These are phyloP conservation scores for Eurytemora carolleeae DNA, from an alignment of 1,140 invertebrate genomes.

Conservation along the genomic window DNA sequence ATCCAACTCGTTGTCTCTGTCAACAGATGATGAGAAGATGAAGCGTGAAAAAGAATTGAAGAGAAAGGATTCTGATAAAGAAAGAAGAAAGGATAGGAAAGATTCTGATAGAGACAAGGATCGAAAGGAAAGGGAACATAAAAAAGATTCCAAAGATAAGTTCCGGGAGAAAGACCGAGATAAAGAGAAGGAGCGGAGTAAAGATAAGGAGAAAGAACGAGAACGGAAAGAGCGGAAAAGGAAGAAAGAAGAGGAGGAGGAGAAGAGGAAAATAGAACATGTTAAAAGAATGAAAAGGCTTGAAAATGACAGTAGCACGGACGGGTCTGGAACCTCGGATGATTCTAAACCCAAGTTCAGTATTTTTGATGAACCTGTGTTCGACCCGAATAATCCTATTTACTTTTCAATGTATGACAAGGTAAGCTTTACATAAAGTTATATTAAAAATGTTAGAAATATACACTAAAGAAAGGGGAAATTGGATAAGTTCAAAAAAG, in stretches of 20 bases:
- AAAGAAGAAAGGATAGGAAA: too few relatives aligned
- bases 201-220: constrained; percentile 1
- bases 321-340: not conserved
- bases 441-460: too few relatives aligned
- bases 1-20: not conserved
- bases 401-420: constrained; percentile 15
- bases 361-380: constrained; percentile 11
- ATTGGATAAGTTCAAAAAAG: too few relatives aligned
- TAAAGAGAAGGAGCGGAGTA: constrained; percentile 4
- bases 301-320: not conserved
- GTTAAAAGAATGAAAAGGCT: not conserved
- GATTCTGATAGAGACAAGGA: not conserved
- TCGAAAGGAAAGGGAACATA: not conserved
- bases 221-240: not conserved
- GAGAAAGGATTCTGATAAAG: too few relatives aligned
- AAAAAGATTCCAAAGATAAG: not conserved
- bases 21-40: not conserved
- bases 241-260: constrained; percentile 1
- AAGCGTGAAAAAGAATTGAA: not conserved
- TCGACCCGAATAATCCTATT: constrained; percentile 8
- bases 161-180: too few relatives aligned
- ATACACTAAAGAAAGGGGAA: too few relatives aligned
- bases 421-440: too few relatives aligned
- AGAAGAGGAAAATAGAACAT: not conserved
- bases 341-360: not conserved